phyloP scores from a whole-genome alignment of 2,797 vertebrate genomes.

The Coracias cyanogaster region DNA sequence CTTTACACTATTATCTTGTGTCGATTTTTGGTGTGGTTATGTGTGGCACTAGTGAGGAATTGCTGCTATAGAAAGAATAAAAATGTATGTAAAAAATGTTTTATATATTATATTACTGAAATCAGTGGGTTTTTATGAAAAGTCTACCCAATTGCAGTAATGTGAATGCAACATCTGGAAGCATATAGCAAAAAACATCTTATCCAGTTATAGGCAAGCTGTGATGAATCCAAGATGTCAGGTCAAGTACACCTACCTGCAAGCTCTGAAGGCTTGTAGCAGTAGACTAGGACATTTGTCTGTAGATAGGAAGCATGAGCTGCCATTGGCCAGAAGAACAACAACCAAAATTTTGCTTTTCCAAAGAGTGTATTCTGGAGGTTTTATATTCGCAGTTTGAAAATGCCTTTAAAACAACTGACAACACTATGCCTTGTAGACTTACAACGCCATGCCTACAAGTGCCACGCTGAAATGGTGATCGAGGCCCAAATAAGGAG shows the following conservation, averaged over 20 bases:
- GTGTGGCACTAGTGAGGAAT: not conserved
- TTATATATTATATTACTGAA: not conserved
- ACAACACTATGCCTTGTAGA: not conserved
- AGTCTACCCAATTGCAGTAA: not conserved
- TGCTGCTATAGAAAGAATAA: not conserved
- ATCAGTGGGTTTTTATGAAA: not conserved
- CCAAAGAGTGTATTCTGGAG: accelerated
- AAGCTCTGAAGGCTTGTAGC: not conserved
- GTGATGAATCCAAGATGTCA: not conserved
- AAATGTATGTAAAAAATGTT: not conserved
- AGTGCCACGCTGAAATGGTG: accelerated
- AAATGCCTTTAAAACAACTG: not conserved
- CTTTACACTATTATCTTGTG: constrained; percentile 49
- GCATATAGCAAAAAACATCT: not conserved
- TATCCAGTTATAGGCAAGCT: not conserved
- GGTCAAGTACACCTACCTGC: not conserved
- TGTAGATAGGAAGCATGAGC: not conserved
- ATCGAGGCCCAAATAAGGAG: not conserved
- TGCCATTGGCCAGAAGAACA: not conserved
- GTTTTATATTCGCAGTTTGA: not conserved
- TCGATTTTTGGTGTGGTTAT: not conserved
- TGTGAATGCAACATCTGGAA: not conserved
- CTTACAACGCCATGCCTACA: too few relatives aligned
- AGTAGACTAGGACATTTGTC: not conserved
- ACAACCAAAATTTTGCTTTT: not conserved